These are phyloP conservation scores for Cinclus cinclus DNA, from an alignment of 2,113 vertebrate species.

Conservation along the genomic window DNA sequence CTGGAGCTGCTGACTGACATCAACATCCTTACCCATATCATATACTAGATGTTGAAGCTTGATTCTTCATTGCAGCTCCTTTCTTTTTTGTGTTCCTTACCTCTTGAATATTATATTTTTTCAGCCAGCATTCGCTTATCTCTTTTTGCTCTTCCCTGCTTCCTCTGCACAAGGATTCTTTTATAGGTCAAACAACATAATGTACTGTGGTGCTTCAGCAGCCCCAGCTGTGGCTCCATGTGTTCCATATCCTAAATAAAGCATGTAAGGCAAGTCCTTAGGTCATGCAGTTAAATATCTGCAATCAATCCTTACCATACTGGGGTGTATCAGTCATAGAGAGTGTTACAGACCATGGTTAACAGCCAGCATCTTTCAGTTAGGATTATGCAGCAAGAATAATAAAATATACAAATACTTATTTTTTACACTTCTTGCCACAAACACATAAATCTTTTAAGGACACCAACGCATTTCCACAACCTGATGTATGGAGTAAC, in stretches of 20 bases:
- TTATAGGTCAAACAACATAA: neutral
- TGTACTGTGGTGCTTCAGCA: constrained; percentile 14
- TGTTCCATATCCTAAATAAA: constrained; percentile 48
- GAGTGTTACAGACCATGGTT: neutral
- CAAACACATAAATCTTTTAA: constrained; percentile 20
- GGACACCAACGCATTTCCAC: neutral
- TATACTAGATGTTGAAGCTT: neutral
- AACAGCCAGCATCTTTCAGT: neutral
- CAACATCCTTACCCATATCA: neutral
- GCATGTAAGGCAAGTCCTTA: neutral
- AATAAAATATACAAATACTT: constrained; percentile 35
- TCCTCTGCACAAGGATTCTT: neutral
- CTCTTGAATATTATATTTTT: neutral
- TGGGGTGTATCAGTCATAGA: neutral
- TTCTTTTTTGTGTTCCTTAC: neutral
- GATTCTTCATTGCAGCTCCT: neutral
- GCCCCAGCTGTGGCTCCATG: constrained; percentile 6
- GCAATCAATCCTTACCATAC: constrained; percentile 5
- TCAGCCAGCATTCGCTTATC: neutral
- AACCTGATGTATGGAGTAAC: neutral
- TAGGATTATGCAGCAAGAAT: neutral
- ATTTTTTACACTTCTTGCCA: constrained; percentile 22
- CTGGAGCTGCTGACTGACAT: neutral
- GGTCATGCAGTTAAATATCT: neutral
- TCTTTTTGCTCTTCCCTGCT: neutral